Percentiles rank a stretch among this genome's conserved stretches.
Evolutionary conservation across 92 coral and sea anemone species (phyloP).

Genomic region (Epizoanthus fatuus): DNA sequence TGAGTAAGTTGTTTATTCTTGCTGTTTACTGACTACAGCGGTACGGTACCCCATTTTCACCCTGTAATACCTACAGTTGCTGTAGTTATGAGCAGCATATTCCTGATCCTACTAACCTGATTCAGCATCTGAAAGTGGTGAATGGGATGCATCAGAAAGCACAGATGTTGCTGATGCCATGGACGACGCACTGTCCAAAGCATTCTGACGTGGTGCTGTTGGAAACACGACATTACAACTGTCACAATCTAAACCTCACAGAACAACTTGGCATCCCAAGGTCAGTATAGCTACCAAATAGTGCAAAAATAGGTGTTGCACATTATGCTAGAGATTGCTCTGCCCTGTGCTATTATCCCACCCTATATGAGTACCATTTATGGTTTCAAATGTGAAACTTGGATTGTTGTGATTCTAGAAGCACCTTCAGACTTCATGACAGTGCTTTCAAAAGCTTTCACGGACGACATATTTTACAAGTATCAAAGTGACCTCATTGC

Average conservation of each 20-base stretch:
- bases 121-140: slow-evolving; percentile 37
- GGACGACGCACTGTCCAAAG: slow-evolving; percentile 29
- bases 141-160: slow-evolving; percentile 30
- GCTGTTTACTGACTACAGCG: not conserved
- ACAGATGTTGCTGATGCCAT: slow-evolving; percentile 23
- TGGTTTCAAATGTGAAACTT: no score
- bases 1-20: no score
- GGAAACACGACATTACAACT: not conserved
- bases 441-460: no score
- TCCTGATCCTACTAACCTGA: not conserved
- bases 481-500: no score
- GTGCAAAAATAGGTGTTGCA: no score
- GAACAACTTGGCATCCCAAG: not conserved
- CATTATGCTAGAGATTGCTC: no score
- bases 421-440: no score
- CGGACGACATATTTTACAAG: no score
- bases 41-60: not conserved
- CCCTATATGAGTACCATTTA: no score
- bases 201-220: slow-evolving; percentile 31
- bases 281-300: not conserved
- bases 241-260: not conserved
- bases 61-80: no score
- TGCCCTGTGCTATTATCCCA: no score
- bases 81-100: not conserved
- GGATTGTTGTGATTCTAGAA: no score